A percentile compares a stretch with the other conserved stretches of the same genome.
These are phyloP conservation scores for Pangasianodon gigas DNA, from an alignment of 2,113 vertebrate species.

Conservation along the genomic window DNA sequence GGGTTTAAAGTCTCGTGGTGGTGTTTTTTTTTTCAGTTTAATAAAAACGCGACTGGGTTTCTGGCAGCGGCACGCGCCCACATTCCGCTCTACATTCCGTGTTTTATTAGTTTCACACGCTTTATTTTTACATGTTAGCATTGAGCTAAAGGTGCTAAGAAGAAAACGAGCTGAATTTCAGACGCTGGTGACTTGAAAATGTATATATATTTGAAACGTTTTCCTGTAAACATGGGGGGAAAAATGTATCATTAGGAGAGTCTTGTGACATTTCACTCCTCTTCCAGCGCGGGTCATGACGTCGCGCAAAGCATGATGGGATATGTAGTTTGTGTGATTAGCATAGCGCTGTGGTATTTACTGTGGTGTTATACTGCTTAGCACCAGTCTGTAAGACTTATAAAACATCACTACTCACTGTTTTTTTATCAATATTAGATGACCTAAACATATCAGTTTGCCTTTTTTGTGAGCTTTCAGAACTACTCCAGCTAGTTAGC, in stretches of 20 bases:
- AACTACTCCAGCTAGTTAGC: not conserved
- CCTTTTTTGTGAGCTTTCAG: not conserved
- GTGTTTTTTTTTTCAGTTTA: not conserved
- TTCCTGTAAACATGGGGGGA: constrained; percentile 62
- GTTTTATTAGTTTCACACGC: not conserved
- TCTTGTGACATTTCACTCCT: constrained; percentile 83
- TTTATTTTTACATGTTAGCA: not conserved
- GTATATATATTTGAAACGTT: not conserved
- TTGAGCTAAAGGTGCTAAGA: not conserved
- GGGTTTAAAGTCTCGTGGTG: not conserved
- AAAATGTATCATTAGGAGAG: constrained; percentile 70
- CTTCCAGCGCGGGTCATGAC: constrained; percentile 65
- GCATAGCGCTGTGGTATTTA: not conserved
- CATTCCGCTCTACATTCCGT: not conserved
- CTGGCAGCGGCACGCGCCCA: not conserved
- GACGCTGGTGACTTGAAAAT: no score
- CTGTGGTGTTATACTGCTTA: not conserved
- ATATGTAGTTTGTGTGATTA: constrained; percentile 61
- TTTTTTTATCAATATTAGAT: not conserved
- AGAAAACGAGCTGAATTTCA: not conserved
- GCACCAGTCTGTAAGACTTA: not conserved
- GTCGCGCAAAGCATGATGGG: constrained; percentile 66
- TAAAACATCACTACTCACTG: not conserved
- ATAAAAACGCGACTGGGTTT: not conserved
- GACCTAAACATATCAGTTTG: not conserved